Evolutionary conservation across 1,140 invertebrate species (phyloP).

Genomic region (Drosophila suzukii): DNA sequence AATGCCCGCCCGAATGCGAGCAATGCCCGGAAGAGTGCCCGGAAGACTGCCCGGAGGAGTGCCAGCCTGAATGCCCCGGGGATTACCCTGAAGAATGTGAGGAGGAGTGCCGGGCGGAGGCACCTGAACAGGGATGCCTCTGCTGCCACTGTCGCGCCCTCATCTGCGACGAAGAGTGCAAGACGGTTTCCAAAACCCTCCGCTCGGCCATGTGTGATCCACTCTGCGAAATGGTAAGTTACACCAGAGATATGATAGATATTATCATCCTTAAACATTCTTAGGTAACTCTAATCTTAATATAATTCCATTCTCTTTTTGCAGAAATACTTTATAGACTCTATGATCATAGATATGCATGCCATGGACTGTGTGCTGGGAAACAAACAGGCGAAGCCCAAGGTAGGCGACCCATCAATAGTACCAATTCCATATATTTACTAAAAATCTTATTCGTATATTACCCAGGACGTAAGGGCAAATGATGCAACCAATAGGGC

Average conservation of each 20-base stretch:
- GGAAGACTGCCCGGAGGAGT: background rate
- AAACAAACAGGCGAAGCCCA: constrained; percentile 51
- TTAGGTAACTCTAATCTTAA: too few species aligned
- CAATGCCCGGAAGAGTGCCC: background rate
- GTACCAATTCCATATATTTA: too few species aligned
- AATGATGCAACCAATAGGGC: constrained; percentile 9
- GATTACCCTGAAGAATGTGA: background rate
- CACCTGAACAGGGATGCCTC: constrained; percentile 13
- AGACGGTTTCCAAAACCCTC: constrained; percentile 55
- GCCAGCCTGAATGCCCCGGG: background rate
- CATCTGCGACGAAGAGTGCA: constrained; percentile 58
- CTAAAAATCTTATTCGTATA: background rate
- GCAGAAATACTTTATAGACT: constrained; percentile 80
- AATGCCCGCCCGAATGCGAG: background rate
- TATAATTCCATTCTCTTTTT: background rate
- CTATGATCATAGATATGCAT: constrained; percentile 71
- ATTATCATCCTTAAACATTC: too few species aligned
- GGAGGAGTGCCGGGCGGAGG: background rate
- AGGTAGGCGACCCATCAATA: constrained; percentile 35
- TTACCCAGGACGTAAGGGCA: constrained; percentile 13
- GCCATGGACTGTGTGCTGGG: constrained; percentile 74
- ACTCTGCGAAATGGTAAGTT: constrained; percentile 61
- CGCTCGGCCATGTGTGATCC: constrained; percentile 53
- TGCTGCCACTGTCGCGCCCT: constrained; percentile 74
- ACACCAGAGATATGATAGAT: too few species aligned